Evolutionary conservation across 35 echinoderm and acorn worm genomes (phyloP).

Genomic region (Hemicentrotus pulcherrimus): DNA sequence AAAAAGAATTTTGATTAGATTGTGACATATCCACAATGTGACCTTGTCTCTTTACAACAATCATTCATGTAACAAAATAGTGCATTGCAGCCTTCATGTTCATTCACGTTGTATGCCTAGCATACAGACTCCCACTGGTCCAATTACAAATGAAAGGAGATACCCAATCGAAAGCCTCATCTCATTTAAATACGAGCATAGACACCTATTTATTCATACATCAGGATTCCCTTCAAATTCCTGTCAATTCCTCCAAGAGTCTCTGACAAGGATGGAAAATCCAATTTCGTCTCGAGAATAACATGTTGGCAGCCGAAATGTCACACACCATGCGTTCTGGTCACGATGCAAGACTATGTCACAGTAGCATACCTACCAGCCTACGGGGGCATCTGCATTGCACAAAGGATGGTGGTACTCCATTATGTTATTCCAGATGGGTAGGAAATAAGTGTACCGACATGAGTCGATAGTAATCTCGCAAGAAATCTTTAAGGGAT

Average conservation of each 20-base stretch:
- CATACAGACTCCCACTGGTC: not conserved
- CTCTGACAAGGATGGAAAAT: not conserved
- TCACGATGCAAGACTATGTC: not conserved
- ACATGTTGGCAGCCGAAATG: not conserved
- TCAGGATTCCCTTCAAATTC: not conserved
- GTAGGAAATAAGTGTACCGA: not conserved
- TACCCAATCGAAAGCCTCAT: not conserved
- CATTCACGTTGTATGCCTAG: not conserved
- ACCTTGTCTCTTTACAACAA: not conserved
- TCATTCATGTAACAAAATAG: not conserved
- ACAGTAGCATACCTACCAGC: not conserved
- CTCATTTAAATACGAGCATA: not conserved
- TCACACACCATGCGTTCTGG: not conserved
- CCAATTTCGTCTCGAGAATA: not conserved
- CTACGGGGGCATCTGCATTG: not conserved
- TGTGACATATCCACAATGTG: not conserved
- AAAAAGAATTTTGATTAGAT: not conserved
- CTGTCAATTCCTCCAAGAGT: not conserved
- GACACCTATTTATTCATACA: not conserved
- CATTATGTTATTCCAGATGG: constrained; percentile 3
- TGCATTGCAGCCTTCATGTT: not conserved
- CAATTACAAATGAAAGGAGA: not conserved
- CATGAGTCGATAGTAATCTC: not conserved
- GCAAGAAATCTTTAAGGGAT: not conserved
- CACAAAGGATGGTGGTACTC: not conserved